A percentile compares a stretch with the other conserved stretches of the same genome.
phyloP scores from a whole-genome alignment of 2,113 vertebrate genomes.

The Laticauda laticaudata region DNA sequence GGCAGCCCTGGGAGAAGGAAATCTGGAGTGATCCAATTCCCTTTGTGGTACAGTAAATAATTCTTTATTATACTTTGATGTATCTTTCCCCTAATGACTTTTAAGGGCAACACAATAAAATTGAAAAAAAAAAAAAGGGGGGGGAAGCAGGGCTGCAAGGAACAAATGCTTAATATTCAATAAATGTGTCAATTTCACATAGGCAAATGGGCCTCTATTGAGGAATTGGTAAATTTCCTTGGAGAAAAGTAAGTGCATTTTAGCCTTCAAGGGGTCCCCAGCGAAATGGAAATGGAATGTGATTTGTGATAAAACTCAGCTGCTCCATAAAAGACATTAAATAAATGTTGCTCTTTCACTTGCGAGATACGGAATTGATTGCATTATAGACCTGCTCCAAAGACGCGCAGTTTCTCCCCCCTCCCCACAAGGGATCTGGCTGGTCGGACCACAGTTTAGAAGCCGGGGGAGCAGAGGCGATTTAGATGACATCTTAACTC shows the following conservation, averaged over 20 bases:
- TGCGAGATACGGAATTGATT: constrained; percentile 75
- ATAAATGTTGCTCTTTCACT: constrained; percentile 82
- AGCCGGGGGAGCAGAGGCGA: constrained; percentile 1
- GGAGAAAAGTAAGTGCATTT: constrained; percentile 80
- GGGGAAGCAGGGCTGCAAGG: constrained; percentile 7
- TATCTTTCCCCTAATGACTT: constrained; percentile 56
- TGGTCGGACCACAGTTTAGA: constrained; percentile 7
- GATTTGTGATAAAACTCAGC: constrained; percentile 85
- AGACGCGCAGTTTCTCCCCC: constrained; percentile 56
- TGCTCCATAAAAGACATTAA: constrained; percentile 85
- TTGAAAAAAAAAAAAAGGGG: neutral
- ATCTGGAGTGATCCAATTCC: neutral
- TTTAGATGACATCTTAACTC: neutral
- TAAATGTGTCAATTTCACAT: constrained; percentile 81
- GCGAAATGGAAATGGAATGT: constrained; percentile 77
- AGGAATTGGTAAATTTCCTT: constrained; percentile 81
- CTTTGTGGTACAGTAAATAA: constrained; percentile 14
- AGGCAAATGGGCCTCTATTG: constrained; percentile 77
- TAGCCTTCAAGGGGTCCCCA: constrained; percentile 77
- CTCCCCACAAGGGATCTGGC: constrained; percentile 54
- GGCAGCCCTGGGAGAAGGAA: neutral
- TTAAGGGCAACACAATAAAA: constrained; percentile 53
- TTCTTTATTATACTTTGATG: constrained; percentile 33
- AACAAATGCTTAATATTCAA: constrained; percentile 78
- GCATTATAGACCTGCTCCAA: constrained; percentile 73